Percentiles rank a stretch among this genome's conserved stretches.
These are phyloP conservation scores for Stratiomys singularior DNA, from an alignment of 2,888 invertebrate species.

Conservation along the genomic window DNA sequence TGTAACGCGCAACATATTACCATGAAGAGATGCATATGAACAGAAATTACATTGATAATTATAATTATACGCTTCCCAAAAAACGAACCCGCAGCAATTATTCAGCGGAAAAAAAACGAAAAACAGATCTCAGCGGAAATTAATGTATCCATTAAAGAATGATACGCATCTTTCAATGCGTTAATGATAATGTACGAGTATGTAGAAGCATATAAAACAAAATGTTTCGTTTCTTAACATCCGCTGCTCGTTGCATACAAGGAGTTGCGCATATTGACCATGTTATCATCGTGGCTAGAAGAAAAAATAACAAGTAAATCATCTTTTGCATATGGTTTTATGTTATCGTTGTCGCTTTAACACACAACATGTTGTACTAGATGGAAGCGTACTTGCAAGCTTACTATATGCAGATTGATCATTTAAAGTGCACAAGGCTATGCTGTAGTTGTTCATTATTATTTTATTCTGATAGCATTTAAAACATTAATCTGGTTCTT, in stretches of 20 bases:
- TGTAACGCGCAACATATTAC: too few relatives aligned
- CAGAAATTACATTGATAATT: neutral
- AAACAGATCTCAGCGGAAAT: neutral
- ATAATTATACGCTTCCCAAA: neutral
- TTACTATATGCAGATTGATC: too few relatives aligned
- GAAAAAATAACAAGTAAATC: neutral
- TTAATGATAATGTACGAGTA: constrained; percentile 1
- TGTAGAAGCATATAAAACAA: constrained; percentile 7
- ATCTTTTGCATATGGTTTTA: neutral
- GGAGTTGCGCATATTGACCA: neutral
- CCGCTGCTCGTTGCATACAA: neutral
- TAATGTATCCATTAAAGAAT: neutral
- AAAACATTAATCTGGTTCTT: too few relatives aligned
- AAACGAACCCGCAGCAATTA: neutral
- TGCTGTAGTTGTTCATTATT: too few relatives aligned
- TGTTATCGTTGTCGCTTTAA: neutral
- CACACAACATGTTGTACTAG: neutral
- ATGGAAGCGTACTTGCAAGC: too few relatives aligned
- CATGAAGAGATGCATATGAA: too few relatives aligned
- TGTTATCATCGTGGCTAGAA: neutral
- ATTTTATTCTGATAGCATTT: too few relatives aligned
- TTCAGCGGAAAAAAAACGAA: neutral
- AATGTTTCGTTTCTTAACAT: neutral
- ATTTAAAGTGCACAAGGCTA: too few relatives aligned
- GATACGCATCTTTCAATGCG: neutral